Evolutionary conservation across 2,888 invertebrate species (phyloP), one percentile per base, ranked within the genome.

Genomic region (Cinara cedri): DNA sequence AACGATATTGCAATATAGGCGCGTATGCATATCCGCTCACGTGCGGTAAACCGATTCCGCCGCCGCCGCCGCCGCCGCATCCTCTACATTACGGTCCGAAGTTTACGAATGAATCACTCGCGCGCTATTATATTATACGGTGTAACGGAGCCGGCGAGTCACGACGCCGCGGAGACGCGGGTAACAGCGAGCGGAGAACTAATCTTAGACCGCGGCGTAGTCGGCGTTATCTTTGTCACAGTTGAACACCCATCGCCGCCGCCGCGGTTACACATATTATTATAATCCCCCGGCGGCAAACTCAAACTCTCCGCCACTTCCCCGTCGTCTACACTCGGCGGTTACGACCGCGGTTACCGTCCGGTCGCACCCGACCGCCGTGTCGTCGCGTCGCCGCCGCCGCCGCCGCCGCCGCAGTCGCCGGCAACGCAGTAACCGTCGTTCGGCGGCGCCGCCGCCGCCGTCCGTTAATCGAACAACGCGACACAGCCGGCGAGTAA

Each of bases 151-250:
- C n/a, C n/a, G n/a, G n/a, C n/a, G n/a, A n/a, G n/a, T n/a, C n/a
- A n/a, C n/a, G n/a, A n/a, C n/a, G n/a, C n/a, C n/a, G n/a, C n/a
- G n/a, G n/a, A n/a, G n/a, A n/a, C n/a, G n/a, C n/a, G n/a, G n/a
- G n/a, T n/a, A n/a, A n/a, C n/a, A 4, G 34, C 8, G 24, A 8
- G 19, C 19, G 34, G 44, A 57, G 21, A 44, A 34, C 34, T 34
- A 49, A 46, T 49, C 16, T 21, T 21, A 66, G 10, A 54, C 66
- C 55, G 19, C 34, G 26, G 10, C 68, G 21, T n/a, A 63, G 63
- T 19, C n/a, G 26, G 14, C 63, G 76, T 76, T 76, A 76, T 76
- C 76, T 76, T 24, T 16, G 76, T 76, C 68, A 76, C 76, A 60
- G 68, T 66, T 66, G 75, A 75, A 75, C 75, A 46, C 75, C 54